These are phyloP conservation scores for Psittacara wagleri DNA, from an alignment of 2,113 vertebrate genomes.

Conservation along the genomic window DNA sequence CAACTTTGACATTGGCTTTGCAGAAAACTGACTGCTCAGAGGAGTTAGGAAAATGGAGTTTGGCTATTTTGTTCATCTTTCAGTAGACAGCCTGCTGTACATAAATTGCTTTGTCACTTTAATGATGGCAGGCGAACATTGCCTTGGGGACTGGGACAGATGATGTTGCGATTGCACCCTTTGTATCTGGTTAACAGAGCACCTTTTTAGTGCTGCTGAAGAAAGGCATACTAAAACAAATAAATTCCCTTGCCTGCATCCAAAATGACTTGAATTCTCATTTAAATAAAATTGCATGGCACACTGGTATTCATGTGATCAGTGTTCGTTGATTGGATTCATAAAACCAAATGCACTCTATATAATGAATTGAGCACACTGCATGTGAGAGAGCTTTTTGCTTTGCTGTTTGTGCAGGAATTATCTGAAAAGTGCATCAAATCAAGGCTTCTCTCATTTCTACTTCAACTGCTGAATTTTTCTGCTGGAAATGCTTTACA, in stretches of 20 bases:
- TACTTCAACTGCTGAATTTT: neutral
- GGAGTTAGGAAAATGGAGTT: neutral
- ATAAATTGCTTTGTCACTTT: slow-evolving; percentile 47
- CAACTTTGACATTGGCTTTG: neutral
- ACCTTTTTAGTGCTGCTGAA: slow-evolving; percentile 13
- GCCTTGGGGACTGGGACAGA: slow-evolving; percentile 29
- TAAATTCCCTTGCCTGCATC: slow-evolving; percentile 13
- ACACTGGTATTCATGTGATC: slow-evolving; percentile 43
- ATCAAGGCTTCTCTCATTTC: neutral
- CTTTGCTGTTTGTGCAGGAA: neutral
- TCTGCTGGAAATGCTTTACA: neutral
- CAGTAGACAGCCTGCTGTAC: neutral
- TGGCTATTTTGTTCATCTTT: neutral
- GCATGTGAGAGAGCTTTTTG: neutral
- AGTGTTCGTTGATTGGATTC: slow-evolving; percentile 38
- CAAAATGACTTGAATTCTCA: slow-evolving; percentile 16
- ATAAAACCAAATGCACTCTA: slow-evolving; percentile 29
- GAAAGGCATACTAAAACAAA: slow-evolving; percentile 29
- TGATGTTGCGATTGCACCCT: slow-evolving; percentile 45
- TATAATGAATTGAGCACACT: slow-evolving; percentile 9
- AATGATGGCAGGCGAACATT: neutral
- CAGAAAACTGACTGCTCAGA: neutral
- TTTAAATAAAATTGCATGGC: slow-evolving; percentile 59
- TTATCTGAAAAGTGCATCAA: neutral
- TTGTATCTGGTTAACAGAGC: slow-evolving; percentile 2